Evolutionary conservation across 2,797 vertebrate genomes (phyloP), one percentile per base, ranked within the genome.

Genomic region (Sebastes trivittatus): DNA sequence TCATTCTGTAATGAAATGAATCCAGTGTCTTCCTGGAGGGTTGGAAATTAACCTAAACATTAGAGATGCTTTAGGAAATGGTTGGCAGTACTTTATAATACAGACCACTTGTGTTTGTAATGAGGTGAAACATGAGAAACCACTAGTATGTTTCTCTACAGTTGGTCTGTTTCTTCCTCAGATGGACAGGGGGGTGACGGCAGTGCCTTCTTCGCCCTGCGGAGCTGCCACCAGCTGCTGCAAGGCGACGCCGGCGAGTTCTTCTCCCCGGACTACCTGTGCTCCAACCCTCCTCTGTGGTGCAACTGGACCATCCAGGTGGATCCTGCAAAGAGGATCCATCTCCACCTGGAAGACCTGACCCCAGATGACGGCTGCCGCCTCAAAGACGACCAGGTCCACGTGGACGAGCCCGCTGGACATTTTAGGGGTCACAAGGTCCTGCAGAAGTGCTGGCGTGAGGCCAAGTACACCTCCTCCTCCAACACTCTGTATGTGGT

Each of bases 241-340:
- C 34, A 2, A 0, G 74, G 68, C 0, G 89, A 94, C 60, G 25
- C 23, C 0, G 94, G 95, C 0, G 94, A 96, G 72, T 95, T 96
- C 56, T 96, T 96, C 90, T 96, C 96, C 0, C 96, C 96, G 0
- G 95, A 96, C 84, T 96, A 94, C 67, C 83, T 96, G 73, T 96
- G 96, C 86, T 95, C 95, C 63, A 95, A 94, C 90, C 95, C 95
- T 0, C 89, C 94, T 0, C 92, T 96, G 63, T 96, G 96, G 96
- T 96, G 96, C 87, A 96, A 96, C 93, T 96, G 96, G 96, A 96
- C 95, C 86, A 92, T 96, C 80, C 89, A 82, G 85, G 94, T 94
- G 76, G 85, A 83, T 0, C 82, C 86, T 0, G 92, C 89, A 2
- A 93, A 93, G 83, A 94, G 93, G 70, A 77, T 96, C n/a, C 87